Evolutionary conservation across 2,888 invertebrate species (phyloP).

Genomic region (Tholera decimalis): DNA sequence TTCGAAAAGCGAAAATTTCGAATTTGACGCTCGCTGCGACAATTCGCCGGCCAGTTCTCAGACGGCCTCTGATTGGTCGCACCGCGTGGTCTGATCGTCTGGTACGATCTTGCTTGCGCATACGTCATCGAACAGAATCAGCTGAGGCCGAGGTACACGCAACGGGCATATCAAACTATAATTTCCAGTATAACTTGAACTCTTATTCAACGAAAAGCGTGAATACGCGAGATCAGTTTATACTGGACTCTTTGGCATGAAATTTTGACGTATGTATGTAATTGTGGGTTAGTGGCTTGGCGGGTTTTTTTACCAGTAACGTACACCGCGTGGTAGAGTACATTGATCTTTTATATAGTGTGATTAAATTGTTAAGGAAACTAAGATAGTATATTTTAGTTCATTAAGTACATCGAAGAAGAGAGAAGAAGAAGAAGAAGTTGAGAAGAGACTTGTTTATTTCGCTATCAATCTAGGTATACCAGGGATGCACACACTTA

Average conservation of each 20-base stretch:
- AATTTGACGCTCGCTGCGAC: conserved; percentile 36
- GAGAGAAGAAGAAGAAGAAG: too few species aligned
- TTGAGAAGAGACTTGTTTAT: background rate
- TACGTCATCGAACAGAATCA: conserved; percentile 51
- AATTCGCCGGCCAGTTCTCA: conserved; percentile 44
- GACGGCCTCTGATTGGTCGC: conserved; percentile 52
- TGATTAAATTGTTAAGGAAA: background rate
- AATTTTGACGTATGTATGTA: background rate
- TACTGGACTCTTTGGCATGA: background rate
- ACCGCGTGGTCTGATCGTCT: conserved; percentile 57
- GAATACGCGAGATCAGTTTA: background rate
- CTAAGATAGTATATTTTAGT: background rate
- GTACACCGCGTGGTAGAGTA: background rate
- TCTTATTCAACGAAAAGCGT: background rate
- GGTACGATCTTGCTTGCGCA: conserved; percentile 38
- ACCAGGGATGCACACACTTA: too few species aligned
- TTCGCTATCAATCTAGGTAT: too few species aligned
- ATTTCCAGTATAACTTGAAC: background rate
- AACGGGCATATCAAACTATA: background rate
- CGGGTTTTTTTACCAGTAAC: conserved; percentile 10
- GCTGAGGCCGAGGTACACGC: conserved; percentile 46
- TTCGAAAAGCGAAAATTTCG: conserved; percentile 16
- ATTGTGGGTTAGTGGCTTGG: background rate
- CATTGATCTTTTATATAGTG: conserved; percentile 25
- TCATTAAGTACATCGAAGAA: too few species aligned